phyloP scores from a whole-genome alignment of 1,140 invertebrate genomes.

The Drosophila ironensis region DNA sequence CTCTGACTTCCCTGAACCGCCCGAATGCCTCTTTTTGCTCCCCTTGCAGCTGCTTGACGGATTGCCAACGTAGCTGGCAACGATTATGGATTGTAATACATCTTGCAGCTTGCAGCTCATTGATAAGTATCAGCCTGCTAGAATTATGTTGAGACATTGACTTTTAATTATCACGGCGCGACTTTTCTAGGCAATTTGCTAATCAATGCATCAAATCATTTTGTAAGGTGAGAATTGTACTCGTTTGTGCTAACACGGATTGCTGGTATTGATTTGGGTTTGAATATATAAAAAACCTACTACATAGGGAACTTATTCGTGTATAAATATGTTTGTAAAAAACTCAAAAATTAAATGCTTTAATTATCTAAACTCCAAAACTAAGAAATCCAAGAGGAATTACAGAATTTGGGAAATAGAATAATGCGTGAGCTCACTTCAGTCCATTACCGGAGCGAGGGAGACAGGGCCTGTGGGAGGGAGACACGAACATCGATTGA shows the following conservation, averaged over 20 bases:
- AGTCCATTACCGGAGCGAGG: slow-evolving; percentile 72
- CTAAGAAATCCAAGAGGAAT: background rate
- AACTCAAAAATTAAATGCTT: too few relatives aligned
- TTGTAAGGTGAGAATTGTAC: too few relatives aligned
- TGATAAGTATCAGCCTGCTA: slow-evolving; percentile 38
- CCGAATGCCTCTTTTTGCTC: background rate
- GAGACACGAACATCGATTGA: slow-evolving; percentile 72
- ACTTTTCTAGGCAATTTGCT: slow-evolving; percentile 13
- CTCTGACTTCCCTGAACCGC: background rate
- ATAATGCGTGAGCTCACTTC: slow-evolving; percentile 72
- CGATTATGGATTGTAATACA: slow-evolving; percentile 74
- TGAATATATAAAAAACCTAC: too few relatives aligned
- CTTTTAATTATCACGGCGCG: slow-evolving; percentile 58
- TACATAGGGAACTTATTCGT: too few relatives aligned
- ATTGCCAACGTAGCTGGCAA: slow-evolving; percentile 56
- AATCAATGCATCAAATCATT: slow-evolving; percentile 23
- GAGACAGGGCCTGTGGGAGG: background rate
- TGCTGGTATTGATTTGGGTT: too few relatives aligned
- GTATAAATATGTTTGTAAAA: too few relatives aligned
- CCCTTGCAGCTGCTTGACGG: slow-evolving; percentile 36
- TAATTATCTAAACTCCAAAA: background rate
- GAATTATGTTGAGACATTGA: slow-evolving; percentile 34
- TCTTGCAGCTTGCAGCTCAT: slow-evolving; percentile 50
- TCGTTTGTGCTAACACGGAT: too few relatives aligned
- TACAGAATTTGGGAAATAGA: slow-evolving; percentile 40